Percentiles rank a stretch among this genome's conserved stretches.
phyloP scores from a whole-genome alignment of 2,888 invertebrate species.

The Conistra vaccinii region DNA sequence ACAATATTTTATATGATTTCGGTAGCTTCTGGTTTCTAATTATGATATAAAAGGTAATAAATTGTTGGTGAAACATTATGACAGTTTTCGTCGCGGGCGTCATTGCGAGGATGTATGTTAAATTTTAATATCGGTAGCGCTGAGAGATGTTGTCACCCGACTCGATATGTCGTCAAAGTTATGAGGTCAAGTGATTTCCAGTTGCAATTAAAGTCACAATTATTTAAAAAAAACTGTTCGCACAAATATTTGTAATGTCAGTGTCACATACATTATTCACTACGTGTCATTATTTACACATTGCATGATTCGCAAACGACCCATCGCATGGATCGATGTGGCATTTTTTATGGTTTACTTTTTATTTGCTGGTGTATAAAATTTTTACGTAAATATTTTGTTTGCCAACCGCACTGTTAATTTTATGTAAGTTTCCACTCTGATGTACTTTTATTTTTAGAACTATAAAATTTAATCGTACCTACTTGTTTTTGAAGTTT shows the following conservation, averaged over 20 bases:
- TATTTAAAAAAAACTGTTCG: slow-evolving; percentile 59
- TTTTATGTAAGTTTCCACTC: slow-evolving; percentile 72
- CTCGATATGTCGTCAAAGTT: slow-evolving; percentile 59
- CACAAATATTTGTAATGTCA: slow-evolving; percentile 65
- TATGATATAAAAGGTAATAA: background rate
- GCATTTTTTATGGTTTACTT: slow-evolving; percentile 68
- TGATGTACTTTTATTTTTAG: slow-evolving; percentile 56
- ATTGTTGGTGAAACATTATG: background rate
- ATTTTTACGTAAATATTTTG: slow-evolving; percentile 71
- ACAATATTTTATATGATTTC: slow-evolving; percentile 6
- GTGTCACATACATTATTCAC: slow-evolving; percentile 66
- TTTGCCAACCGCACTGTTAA: slow-evolving; percentile 72
- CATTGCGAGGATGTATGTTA: slow-evolving; percentile 16
- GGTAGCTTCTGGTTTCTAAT: slow-evolving; percentile 12
- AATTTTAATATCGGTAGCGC: slow-evolving; percentile 37
- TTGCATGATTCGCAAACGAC: slow-evolving; percentile 73
- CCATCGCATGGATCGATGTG: slow-evolving; percentile 79
- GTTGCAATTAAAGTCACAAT: slow-evolving; percentile 63
- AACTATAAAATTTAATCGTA: slow-evolving; percentile 24
- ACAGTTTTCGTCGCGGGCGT: background rate
- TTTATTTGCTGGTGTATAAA: slow-evolving; percentile 71
- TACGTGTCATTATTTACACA: slow-evolving; percentile 74
- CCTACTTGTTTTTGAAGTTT: slow-evolving; percentile 24
- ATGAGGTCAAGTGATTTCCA: slow-evolving; percentile 68
- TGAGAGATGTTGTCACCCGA: slow-evolving; percentile 49